Conservation (phyloP, 2,888 invertebrate species). For the Sisyra nigra region DNA sequence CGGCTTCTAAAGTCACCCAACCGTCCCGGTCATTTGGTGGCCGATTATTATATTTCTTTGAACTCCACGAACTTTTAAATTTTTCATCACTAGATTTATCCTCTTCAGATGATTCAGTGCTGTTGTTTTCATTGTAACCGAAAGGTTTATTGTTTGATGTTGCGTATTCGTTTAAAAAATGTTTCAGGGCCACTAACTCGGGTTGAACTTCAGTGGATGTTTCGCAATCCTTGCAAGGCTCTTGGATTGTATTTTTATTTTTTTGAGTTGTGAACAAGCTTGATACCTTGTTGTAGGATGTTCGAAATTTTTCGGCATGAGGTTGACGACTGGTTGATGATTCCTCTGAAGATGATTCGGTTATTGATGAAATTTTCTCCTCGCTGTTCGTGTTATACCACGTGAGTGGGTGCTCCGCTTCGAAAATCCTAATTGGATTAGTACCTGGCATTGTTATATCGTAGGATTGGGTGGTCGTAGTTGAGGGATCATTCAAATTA, state of each 20-base stretch:
- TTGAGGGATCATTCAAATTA: too few relatives aligned
- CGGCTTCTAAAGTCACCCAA: constrained; percentile 61
- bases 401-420: constrained; percentile 23
- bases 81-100: constrained; percentile 7
- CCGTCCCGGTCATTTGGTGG: constrained; percentile 54
- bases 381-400: constrained; percentile 15
- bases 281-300: constrained; percentile 6
- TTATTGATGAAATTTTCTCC: constrained; percentile 12
- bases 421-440: constrained; percentile 38
- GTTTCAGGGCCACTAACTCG: too few relatives aligned
- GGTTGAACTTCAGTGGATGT: constrained; percentile 22
- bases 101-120: constrained; percentile 2
- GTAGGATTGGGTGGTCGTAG: constrained; percentile 28
- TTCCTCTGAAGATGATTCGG: not conserved
- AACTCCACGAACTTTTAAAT: constrained; percentile 1
- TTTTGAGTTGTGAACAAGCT: constrained; percentile 10
- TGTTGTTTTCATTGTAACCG: not conserved
- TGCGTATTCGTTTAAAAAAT: constrained; percentile 31
- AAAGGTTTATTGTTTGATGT: constrained; percentile 29
- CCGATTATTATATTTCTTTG: constrained; percentile 34
- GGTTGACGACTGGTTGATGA: constrained; percentile 6
- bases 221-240: constrained; percentile 9
- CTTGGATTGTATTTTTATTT: constrained; percentile 13
- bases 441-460: constrained; percentile 38
- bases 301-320: constrained; percentile 6